phyloP scores from a whole-genome alignment of 2,888 invertebrate species.

The Scaptomyza caliginosa region DNA sequence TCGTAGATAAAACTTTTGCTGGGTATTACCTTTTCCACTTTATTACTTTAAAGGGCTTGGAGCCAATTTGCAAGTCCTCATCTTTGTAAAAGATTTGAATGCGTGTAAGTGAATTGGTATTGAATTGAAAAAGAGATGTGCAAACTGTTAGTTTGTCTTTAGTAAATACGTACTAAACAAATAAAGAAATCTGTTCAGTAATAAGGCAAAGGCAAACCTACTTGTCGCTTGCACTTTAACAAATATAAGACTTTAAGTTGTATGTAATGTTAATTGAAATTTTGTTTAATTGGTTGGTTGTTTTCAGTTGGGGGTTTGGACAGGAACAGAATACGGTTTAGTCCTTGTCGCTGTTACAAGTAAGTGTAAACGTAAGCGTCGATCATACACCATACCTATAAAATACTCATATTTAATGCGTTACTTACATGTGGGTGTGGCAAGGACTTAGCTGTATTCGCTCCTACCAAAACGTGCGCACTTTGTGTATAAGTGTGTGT shows the following conservation, averaged over 20 bases:
- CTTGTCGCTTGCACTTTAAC: conserved; percentile 41
- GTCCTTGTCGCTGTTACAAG: conserved; percentile 79
- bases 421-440: conserved; percentile 81
- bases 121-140: conserved; percentile 52
- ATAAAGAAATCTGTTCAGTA: conserved; percentile 14
- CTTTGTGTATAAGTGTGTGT: conserved; percentile 22
- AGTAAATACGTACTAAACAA: conserved; percentile 13
- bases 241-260: conserved; percentile 25
- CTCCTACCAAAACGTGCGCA: conserved; percentile 58
- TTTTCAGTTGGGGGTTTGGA: conserved; percentile 32
- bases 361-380: conserved; percentile 76
- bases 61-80: conserved; percentile 81
- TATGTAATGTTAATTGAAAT: conserved; percentile 32
- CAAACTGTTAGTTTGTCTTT: conserved; percentile 66
- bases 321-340: conserved; percentile 84
- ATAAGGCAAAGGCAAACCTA: conserved; percentile 52
- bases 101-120: conserved; percentile 20
- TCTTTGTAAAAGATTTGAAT: conserved; percentile 57
- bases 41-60: conserved; percentile 80
- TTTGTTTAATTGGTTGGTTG: conserved; percentile 17
- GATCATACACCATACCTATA: conserved; percentile 60
- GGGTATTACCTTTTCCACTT: conserved; percentile 81
- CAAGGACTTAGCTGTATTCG: conserved; percentile 84
- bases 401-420: conserved; percentile 61
- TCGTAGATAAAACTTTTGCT: conserved; percentile 6